Conservation (phyloP, 2,888 invertebrate genomes). For the Heliconius charithonia region DNA sequence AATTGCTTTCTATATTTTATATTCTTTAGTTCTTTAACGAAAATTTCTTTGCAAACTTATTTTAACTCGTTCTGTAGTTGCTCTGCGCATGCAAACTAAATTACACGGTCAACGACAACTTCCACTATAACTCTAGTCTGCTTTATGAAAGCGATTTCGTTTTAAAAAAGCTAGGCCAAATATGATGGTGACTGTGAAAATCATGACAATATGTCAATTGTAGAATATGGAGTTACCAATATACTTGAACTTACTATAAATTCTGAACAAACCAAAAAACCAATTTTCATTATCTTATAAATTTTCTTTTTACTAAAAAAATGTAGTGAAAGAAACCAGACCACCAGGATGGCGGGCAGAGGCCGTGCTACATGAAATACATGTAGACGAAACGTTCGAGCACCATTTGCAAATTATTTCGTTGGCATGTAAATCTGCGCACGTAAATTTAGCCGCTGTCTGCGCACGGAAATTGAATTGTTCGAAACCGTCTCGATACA, state of each 20-base stretch:
- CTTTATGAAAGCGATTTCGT: constrained; percentile 20
- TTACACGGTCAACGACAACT: constrained; percentile 27
- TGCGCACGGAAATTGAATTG: constrained; percentile 82
- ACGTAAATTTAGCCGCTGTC: constrained; percentile 81
- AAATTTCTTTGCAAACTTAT: constrained; percentile 21
- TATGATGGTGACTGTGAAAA: neutral
- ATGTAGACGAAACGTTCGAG: constrained; percentile 68
- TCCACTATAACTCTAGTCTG: constrained; percentile 15
- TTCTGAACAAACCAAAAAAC: neutral
- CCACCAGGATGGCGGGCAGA: neutral
- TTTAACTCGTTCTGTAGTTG: constrained; percentile 20
- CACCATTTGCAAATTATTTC: constrained; percentile 80
- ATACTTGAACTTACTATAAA: neutral
- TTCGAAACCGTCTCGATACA: constrained; percentile 75
- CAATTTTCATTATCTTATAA: neutral
- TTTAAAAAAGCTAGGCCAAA: constrained; percentile 12
- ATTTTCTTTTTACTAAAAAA: neutral
- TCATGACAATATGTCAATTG: neutral
- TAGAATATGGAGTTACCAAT: neutral
- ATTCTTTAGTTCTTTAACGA: constrained; percentile 11
- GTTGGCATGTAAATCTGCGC: constrained; percentile 80
- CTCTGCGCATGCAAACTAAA: constrained; percentile 23
- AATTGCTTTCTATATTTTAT: neutral
- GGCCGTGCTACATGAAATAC: constrained; percentile 61
- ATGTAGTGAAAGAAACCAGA: neutral